Base-by-base conservation (phyloP, 2,888 invertebrate genomes). In the Drosophila anomelani region DNA sequence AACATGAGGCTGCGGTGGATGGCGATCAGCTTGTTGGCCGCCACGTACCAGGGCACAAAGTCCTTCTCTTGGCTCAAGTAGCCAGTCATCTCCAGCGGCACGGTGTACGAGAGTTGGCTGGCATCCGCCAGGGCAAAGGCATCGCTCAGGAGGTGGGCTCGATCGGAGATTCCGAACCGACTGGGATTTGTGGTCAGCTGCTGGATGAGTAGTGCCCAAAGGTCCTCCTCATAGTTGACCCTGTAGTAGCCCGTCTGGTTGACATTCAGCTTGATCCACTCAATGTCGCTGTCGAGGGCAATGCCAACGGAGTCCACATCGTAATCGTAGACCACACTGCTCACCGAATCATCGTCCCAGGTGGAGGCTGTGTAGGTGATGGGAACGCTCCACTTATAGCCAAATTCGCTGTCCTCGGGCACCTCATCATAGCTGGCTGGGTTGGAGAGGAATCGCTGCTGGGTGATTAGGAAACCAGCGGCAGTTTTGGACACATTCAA, bases 201-300 rank as follows among this genome's bases (percentile, higher is more conserved):
- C 0, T 91, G 80, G 9, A 77, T 81, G 10, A 92, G 70, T 4
- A 49, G 59, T 15, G 92, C 76, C 97, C 98, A 98, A 79, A 95
- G 94, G 0, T 92, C 91, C 1, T 91, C 70, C 0, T 95, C 94
- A 89, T 98, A 98, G 90, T 97, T 97, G 0, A 98, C 97, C 60
- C 97, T 94, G 91, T 97, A 98, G 91, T 95, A 98, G 0, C 98
- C 98, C 15, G 95, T 93, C 93, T 98, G 96, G 69, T 95, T 94
- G 49, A 94, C 94, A 91, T 98, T 98, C 68, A 98, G 93, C 92
- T 98, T 98, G 17, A 98, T 91, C 96, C 96, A 97, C 1, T 93
- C 93, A 0, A 92, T 91, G 7, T 91, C 90, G 26, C 91, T 81
- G 9, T 91, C 86, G 9, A 93, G 85, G 0, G 91, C 91, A 23